Conservation (phyloP, 2,113 vertebrate genomes). For the Thinocorus orbignyianus region DNA sequence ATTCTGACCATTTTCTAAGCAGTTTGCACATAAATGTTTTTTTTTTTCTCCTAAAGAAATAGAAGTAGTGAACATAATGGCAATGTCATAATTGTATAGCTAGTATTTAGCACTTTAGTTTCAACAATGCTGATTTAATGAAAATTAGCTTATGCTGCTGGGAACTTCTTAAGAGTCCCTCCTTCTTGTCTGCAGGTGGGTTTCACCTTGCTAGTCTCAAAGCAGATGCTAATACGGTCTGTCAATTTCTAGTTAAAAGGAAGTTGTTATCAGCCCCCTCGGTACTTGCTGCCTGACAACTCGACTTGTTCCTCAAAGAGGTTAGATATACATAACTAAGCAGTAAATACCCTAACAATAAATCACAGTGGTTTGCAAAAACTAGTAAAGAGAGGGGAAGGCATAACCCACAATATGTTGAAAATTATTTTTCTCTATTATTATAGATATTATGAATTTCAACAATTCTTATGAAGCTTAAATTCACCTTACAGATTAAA, state of each 20-base stretch:
- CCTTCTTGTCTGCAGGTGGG: background rate
- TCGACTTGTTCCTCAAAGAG: constrained; percentile 57
- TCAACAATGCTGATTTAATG: background rate
- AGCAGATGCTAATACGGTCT: constrained; percentile 25
- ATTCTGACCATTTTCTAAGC: background rate
- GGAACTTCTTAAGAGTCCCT: background rate
- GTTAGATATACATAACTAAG: constrained; percentile 59
- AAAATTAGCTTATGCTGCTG: constrained; percentile 14
- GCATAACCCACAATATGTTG: background rate
- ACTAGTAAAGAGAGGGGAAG: background rate
- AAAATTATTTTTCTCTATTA: constrained; percentile 10
- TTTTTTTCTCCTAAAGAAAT: background rate
- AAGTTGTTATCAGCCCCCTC: constrained; percentile 56
- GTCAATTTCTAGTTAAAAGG: constrained; percentile 52
- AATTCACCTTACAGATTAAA: background rate
- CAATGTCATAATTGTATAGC: background rate
- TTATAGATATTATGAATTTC: background rate
- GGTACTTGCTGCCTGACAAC: constrained; percentile 59
- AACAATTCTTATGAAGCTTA: background rate
- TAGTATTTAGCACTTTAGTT: constrained; percentile 25
- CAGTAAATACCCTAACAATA: constrained; percentile 40
- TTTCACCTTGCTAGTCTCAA: constrained; percentile 8
- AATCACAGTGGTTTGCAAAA: constrained; percentile 13
- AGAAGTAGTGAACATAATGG: background rate
- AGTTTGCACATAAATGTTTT: background rate